phyloP scores from a whole-genome alignment of 2,797 vertebrate genomes.

The Balearica regulorum region DNA sequence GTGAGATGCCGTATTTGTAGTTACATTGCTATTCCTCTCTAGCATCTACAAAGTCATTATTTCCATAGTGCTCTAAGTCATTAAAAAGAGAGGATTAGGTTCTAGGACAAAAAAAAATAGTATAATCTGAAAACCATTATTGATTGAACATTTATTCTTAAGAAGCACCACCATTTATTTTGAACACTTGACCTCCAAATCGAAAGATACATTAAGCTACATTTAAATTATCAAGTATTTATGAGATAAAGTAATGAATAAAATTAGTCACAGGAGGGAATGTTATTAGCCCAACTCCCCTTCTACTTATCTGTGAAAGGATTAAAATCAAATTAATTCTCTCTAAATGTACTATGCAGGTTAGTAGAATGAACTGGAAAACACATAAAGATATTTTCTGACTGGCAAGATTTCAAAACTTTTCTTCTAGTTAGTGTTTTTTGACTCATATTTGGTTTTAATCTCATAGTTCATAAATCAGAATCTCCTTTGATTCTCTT shows the following conservation, averaged over 20 bases:
- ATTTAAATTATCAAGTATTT: neutral
- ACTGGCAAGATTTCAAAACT: neutral
- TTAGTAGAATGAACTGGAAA: slow-evolving; percentile 2
- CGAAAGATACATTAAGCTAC: neutral
- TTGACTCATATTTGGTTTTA: neutral
- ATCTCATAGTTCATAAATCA: neutral
- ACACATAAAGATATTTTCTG: neutral
- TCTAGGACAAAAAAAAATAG: neutral
- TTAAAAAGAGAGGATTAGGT: neutral
- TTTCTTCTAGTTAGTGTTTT: neutral
- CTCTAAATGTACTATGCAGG: neutral
- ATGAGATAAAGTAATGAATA: slow-evolving; percentile 11
- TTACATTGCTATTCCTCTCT: neutral
- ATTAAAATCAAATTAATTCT: slow-evolving; percentile 14
- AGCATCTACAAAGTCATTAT: neutral
- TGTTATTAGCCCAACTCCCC: neutral
- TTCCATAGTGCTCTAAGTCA: neutral
- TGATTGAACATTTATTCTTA: neutral
- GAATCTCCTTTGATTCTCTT: neutral
- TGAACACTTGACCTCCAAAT: neutral
- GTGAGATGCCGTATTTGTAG: neutral
- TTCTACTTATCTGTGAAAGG: neutral
- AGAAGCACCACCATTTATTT: neutral
- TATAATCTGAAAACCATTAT: neutral
- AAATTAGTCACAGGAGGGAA: neutral